Evolutionary conservation across 2,113 vertebrate species (phyloP).

Genomic region (Rhegmatorhina hoffmannsi): DNA sequence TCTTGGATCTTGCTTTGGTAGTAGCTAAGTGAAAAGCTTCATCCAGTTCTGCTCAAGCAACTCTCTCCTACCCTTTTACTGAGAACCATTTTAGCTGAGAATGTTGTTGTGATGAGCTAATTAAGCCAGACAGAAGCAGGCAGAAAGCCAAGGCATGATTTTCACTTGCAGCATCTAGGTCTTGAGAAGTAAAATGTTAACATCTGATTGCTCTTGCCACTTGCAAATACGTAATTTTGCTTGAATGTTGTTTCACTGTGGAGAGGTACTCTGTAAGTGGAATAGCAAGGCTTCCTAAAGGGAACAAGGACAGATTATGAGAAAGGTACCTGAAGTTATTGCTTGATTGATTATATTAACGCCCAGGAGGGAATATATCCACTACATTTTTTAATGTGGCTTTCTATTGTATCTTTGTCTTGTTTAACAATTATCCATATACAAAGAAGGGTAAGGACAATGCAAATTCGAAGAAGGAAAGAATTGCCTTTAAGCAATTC

Average conservation of each 20-base stretch:
- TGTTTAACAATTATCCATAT: conserved; percentile 30
- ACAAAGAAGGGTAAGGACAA: neutral
- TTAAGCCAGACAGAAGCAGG: neutral
- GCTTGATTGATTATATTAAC: neutral
- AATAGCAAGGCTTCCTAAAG: neutral
- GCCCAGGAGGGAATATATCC: conserved; percentile 45
- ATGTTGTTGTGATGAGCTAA: neutral
- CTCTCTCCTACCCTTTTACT: neutral
- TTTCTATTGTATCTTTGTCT: conserved; percentile 48
- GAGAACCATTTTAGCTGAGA: neutral
- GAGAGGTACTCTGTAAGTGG: neutral
- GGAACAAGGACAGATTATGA: neutral
- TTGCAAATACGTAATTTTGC: neutral
- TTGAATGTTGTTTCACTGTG: neutral
- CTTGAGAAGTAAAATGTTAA: neutral
- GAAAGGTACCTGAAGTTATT: conserved; percentile 29
- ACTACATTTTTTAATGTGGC: neutral
- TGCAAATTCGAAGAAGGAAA: neutral
- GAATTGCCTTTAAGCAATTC: neutral
- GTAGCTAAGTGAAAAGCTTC: neutral
- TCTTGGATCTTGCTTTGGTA: neutral
- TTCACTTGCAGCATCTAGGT: neutral
- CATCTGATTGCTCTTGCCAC: neutral
- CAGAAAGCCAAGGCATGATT: neutral
- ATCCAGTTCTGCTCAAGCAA: neutral